Evolutionary conservation across 1,140 invertebrate species (phyloP).

Genomic region (Thaumatotibia leucotreta): DNA sequence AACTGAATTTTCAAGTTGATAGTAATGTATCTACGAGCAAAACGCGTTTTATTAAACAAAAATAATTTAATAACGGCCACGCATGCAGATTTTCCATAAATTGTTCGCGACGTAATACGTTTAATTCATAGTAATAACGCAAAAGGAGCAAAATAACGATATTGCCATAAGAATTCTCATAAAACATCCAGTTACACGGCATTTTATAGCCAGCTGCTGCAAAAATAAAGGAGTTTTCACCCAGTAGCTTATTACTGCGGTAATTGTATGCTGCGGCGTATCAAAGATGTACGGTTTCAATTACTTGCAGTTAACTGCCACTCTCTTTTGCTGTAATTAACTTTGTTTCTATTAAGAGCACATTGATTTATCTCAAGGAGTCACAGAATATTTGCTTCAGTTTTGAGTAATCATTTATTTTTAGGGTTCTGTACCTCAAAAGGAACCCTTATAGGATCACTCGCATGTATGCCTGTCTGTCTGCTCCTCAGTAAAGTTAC

Average conservation of each 20-base stretch:
- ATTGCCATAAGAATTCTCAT: not conserved
- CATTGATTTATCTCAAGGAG: not conserved
- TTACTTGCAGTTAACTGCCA: not conserved
- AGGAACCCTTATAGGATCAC: no score
- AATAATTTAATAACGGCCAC: no score
- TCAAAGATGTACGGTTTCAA: slow-evolving; percentile 8
- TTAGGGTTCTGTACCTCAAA: no score
- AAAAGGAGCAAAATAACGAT: not conserved
- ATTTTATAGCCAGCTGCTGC: not conserved
- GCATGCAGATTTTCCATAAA: not conserved
- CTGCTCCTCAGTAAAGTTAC: no score
- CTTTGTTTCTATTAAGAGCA: not conserved
- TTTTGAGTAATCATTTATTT: no score
- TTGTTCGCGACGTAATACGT: not conserved
- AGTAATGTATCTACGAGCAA: no score
- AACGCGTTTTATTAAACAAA: no score
- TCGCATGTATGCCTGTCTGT: no score
- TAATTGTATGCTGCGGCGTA: slow-evolving; percentile 13
- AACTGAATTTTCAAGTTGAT: no score
- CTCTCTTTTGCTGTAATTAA: slow-evolving; percentile 1
- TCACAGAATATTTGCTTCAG: not conserved
- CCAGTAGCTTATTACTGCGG: slow-evolving; percentile 1
- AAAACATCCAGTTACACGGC: slow-evolving; percentile 12
- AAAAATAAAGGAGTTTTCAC: slow-evolving; percentile 5
- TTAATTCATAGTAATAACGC: slow-evolving; percentile 1